phyloP scores from a whole-genome alignment of 2,888 invertebrate species.

The Lepidocyrtinus sp. region DNA sequence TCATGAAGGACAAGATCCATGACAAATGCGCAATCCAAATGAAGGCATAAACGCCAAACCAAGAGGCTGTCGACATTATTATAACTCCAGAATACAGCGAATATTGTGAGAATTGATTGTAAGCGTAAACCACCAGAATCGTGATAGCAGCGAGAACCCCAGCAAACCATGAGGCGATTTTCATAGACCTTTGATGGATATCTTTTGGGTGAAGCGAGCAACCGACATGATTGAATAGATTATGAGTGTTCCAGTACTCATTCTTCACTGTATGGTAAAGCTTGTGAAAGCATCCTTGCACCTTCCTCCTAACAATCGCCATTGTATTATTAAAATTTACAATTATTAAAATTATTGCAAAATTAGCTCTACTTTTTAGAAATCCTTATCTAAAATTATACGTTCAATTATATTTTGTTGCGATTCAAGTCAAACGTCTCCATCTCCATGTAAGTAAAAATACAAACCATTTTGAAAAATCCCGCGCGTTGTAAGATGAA shows the following conservation, averaged over 20 bases:
- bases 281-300: no score
- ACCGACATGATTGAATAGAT: neutral
- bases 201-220: neutral
- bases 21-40: neutral
- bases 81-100: neutral
- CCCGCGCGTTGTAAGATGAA: no score
- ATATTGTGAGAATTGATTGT: neutral
- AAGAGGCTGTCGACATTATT: neutral
- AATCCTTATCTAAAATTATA: no score
- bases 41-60: neutral
- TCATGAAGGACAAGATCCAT: neutral
- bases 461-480: no score
- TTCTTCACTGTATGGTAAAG: neutral
- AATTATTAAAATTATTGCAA: no score
- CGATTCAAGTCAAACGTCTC: no score
- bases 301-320: no score
- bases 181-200: neutral
- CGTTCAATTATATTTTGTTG: no score
- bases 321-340: no score
- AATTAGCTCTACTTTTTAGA: no score
- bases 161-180: neutral
- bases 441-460: no score
- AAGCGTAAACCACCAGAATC: neutral
- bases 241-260: neutral
- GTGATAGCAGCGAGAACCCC: neutral